Evolutionary conservation across 2,888 invertebrate species (phyloP), one percentile per base, ranked within the genome.

Genomic region (Dysmachus trigonus): DNA sequence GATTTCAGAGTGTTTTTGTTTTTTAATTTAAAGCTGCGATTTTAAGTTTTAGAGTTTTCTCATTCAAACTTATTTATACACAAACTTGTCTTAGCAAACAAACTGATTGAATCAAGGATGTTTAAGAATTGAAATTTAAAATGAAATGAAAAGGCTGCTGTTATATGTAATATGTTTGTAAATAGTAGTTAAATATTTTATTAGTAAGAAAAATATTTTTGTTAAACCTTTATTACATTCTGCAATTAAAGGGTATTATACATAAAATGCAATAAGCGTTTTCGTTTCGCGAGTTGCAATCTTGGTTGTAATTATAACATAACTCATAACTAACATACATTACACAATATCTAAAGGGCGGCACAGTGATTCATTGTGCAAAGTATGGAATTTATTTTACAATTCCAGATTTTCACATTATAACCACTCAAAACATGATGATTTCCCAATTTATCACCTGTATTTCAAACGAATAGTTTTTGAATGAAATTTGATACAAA

Each of bases 181-280:
- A 71, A 85, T 77, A 71, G 47, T 79, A 85, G 77, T 79, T 71
- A 85, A 72, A 85, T 71, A 79, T 77, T 71, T 77, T 82, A 82
- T 33, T 82, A 62, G 71, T 82, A 82, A 82, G 73, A 73, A 73
- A 81, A 86, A 81, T 27, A 53, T 62, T 82, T 87, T 87, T 87
- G 87, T 87, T 87, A 87, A 86, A 53, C 83, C 84, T 87, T 87
- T 87, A 87, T 86, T 87, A 87, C 87, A 87, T 87, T 87, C 87
- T 87, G 82, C 85, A 86, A 86, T 86, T 87, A 87, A 87, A 87
- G 87, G 86, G 87, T 87, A 87, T 85, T 85, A 85, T 85, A 35
- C 31, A 79, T 51, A 62, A 62, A 62, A 47, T 47, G n/a, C 47
- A 47, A 47, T n/a, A n/a, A 35, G 31, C 62, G 18, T 31, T 74